Conservation (phyloP, 2,888 invertebrate species). For the Plusia festucae region DNA sequence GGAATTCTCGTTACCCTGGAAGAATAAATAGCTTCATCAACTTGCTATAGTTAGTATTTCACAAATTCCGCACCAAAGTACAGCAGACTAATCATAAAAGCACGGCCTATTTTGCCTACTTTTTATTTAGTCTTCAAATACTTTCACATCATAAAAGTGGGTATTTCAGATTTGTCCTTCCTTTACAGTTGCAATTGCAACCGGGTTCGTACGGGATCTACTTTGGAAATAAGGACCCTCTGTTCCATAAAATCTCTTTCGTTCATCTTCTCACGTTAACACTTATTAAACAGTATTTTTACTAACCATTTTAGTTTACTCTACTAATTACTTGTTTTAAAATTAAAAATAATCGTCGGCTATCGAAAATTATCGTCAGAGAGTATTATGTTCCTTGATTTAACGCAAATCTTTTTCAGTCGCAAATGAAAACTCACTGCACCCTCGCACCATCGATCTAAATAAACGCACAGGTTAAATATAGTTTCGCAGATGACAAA, state of each 20-base stretch:
- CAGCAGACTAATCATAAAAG: not conserved
- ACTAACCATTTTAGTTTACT: conserved; percentile 58
- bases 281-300: conserved; percentile 14
- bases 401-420: conserved; percentile 56
- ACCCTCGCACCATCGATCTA: conserved; percentile 70
- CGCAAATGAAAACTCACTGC: conserved; percentile 61
- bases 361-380: conserved; percentile 37
- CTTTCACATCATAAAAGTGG: not conserved
- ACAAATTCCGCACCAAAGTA: not conserved
- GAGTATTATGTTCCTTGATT: too few species aligned
- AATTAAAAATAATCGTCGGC: conserved; percentile 23
- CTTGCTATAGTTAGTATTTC: not conserved
- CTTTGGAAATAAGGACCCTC: conserved; percentile 1
- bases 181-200: conserved; percentile 10
- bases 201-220: conserved; percentile 25
- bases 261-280: conserved; percentile 11
- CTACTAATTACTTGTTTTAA: conserved; percentile 30
- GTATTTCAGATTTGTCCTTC: not conserved
- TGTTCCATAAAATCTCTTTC: conserved; percentile 18
- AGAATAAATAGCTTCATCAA: conserved; percentile 62
- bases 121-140: too few species aligned
- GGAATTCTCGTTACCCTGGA: conserved; percentile 98
- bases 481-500: conserved; percentile 10
- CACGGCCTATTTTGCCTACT: too few species aligned
- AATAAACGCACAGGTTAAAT: conserved; percentile 62